Percentiles rank a stretch among this genome's conserved stretches.
These are phyloP conservation scores for Drosophila mayaguana DNA, from an alignment of 2,888 invertebrate species.

Conservation along the genomic window DNA sequence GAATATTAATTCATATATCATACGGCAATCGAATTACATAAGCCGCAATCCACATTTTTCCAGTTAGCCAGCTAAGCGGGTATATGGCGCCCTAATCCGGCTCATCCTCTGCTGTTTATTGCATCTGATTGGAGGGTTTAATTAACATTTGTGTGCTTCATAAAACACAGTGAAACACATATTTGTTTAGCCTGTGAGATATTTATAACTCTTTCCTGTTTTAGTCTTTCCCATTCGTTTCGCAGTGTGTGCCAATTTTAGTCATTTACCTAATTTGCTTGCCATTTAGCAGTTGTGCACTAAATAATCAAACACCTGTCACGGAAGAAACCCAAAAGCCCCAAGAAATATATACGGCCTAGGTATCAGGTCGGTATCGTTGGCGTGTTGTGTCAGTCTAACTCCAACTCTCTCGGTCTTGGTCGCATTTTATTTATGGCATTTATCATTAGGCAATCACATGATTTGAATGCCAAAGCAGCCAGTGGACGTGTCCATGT, in stretches of 20 bases:
- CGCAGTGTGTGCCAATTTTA: slow-evolving; percentile 29
- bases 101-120: slow-evolving; percentile 24
- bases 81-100: slow-evolving; percentile 17
- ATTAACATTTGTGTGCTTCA: slow-evolving; percentile 31
- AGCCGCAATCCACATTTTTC: slow-evolving; percentile 7
- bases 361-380: slow-evolving; percentile 16
- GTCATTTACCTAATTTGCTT: slow-evolving; percentile 38
- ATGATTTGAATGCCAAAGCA: slow-evolving; percentile 67
- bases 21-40: slow-evolving; percentile 10
- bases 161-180: slow-evolving; percentile 14
- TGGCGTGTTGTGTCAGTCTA: slow-evolving; percentile 12
- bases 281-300: slow-evolving; percentile 55
- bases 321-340: not conserved
- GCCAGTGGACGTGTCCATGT: slow-evolving; percentile 43
- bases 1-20: slow-evolving; percentile 30
- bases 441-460: slow-evolving; percentile 61
- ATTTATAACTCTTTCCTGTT: slow-evolving; percentile 26
- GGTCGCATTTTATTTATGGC: slow-evolving; percentile 55
- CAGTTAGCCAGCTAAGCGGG: slow-evolving; percentile 13
- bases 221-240: slow-evolving; percentile 12
- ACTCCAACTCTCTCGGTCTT: slow-evolving; percentile 26
- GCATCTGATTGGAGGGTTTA: slow-evolving; percentile 37
- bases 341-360: slow-evolving; percentile 28
- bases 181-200: slow-evolving; percentile 17
- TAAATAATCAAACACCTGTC: slow-evolving; percentile 54